These are phyloP conservation scores for Pteropus rufus DNA, from an alignment of 2,797 vertebrate species.

Conservation along the genomic window DNA sequence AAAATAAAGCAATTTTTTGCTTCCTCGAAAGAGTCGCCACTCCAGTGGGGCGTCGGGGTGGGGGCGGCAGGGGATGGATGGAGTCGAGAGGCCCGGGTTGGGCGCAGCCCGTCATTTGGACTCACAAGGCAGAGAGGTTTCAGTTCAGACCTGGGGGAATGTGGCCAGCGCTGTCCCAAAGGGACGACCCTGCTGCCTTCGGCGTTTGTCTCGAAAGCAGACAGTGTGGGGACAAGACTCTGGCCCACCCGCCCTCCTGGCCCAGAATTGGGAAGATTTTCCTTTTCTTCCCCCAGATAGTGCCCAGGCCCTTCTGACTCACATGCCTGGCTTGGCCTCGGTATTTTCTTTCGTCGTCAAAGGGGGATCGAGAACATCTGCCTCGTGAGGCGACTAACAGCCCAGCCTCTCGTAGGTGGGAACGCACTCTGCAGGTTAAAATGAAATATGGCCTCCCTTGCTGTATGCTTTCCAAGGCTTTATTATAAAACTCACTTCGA, in stretches of 20 bases:
- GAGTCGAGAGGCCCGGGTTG: background rate
- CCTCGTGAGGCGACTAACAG: background rate
- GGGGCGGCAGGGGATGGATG: background rate
- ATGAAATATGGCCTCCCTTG: background rate
- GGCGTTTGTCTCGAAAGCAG: background rate
- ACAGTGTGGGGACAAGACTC: background rate
- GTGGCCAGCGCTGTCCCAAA: rapidly evolving
- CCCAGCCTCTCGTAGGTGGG: rapidly evolving
- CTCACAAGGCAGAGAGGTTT: background rate
- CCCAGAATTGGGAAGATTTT: rapidly evolving
- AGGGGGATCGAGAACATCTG: background rate
- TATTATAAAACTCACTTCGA: background rate
- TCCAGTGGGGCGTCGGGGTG: background rate
- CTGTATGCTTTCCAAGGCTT: background rate
- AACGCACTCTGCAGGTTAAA: background rate
- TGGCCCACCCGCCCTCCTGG: rapidly evolving
- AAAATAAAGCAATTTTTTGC: conserved; percentile 71
- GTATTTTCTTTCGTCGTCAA: background rate
- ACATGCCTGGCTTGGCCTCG: background rate
- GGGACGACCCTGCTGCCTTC: background rate
- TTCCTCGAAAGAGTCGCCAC: background rate
- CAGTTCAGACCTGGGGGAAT: background rate
- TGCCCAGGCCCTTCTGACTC: background rate
- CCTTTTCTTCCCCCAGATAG: background rate
- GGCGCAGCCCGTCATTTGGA: background rate